Percentiles rank a stretch among this genome's conserved stretches.
Conservation (phyloP, 2,113 vertebrate genomes). For the Gnathonemus echidnorhynchus region DNA sequence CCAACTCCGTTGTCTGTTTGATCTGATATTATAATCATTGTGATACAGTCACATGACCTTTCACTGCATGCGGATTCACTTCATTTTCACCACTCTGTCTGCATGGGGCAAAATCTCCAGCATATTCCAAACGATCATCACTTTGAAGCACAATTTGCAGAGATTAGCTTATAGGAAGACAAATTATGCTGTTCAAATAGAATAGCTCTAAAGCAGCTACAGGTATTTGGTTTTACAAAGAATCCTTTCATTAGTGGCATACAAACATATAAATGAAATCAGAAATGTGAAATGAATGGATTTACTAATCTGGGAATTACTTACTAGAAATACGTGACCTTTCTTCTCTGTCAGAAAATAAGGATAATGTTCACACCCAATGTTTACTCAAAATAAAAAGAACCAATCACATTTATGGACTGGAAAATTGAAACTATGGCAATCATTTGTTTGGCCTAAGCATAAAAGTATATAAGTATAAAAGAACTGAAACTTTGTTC, state of each 20-base stretch:
- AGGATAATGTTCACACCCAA: not conserved
- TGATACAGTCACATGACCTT: too few relatives aligned
- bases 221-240: not conserved
- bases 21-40: too few relatives aligned
- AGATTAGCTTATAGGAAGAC: not conserved
- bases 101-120: not conserved
- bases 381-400: not conserved
- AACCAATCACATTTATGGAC: not conserved
- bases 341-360: not conserved
- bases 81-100: too few relatives aligned
- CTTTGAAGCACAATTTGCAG: not conserved
- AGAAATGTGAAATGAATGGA: not conserved
- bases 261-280: not conserved
- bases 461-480: not conserved
- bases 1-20: too few relatives aligned
- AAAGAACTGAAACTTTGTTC: not conserved
- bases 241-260: not conserved
- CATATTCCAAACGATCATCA: not conserved
- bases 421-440: not conserved
- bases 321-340: not conserved
- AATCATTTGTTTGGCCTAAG: not conserved
- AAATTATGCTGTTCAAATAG: not conserved
- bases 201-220: not conserved
- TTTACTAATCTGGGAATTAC: not conserved
- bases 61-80: too few relatives aligned